Evolutionary conservation across 2,113 vertebrate species (phyloP).

Genomic region (Centropristis striata): DNA sequence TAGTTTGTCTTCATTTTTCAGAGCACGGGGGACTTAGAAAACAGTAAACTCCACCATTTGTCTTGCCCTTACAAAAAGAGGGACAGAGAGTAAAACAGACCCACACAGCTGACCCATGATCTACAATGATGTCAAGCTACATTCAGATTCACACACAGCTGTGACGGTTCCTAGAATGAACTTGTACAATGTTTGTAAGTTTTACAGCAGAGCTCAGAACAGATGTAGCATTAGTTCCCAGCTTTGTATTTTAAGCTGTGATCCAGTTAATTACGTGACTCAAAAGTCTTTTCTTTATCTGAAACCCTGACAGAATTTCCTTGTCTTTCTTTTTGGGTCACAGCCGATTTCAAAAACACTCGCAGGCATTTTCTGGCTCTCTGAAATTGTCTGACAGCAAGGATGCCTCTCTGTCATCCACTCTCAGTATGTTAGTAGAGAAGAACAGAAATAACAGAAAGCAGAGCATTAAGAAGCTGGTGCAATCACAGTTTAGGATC

Average conservation of each 20-base stretch:
- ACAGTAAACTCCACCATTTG: slow-evolving; percentile 50
- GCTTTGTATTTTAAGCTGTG: neutral
- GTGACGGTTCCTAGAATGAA: slow-evolving; percentile 17
- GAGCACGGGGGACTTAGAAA: slow-evolving; percentile 36
- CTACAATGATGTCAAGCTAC: slow-evolving; percentile 64
- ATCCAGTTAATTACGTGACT: neutral
- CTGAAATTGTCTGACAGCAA: slow-evolving; percentile 28
- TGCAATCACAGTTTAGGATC: slow-evolving; percentile 73
- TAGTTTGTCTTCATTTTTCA: slow-evolving; percentile 45
- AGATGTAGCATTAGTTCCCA: slow-evolving; percentile 6
- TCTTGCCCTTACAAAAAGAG: slow-evolving; percentile 49
- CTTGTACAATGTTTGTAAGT: slow-evolving; percentile 22
- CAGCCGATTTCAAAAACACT: slow-evolving; percentile 19
- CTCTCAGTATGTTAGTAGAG: slow-evolving; percentile 1
- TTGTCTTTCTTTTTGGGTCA: slow-evolving; percentile 5
- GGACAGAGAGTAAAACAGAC: slow-evolving; percentile 42
- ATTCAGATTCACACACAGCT: slow-evolving; percentile 73
- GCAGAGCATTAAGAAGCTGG: slow-evolving; percentile 58
- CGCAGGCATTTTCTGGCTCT: slow-evolving; percentile 26
- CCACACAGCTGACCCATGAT: slow-evolving; percentile 30
- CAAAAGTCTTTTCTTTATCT: slow-evolving; percentile 3
- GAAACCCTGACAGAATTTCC: slow-evolving; percentile 23
- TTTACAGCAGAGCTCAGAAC: slow-evolving; percentile 1
- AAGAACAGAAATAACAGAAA: slow-evolving; percentile 38
- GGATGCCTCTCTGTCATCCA: neutral